Conservation (phyloP, 2,888 invertebrate species). For the Trachelus stipa region DNA sequence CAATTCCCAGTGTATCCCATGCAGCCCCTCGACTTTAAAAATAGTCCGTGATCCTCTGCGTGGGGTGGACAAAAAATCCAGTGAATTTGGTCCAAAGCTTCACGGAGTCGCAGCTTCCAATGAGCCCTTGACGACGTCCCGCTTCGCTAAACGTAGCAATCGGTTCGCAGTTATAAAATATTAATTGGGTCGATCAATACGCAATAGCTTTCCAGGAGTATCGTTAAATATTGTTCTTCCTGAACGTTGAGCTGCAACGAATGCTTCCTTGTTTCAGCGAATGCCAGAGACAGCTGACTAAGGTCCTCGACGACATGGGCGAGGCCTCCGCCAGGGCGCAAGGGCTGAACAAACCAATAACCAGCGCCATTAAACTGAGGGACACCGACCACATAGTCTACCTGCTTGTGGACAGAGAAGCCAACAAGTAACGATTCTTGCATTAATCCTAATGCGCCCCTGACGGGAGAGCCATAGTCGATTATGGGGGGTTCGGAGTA, state of each 20-base stretch:
- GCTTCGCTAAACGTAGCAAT: too few species aligned
- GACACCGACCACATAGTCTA: slow-evolving; percentile 72
- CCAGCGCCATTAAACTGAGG: slow-evolving; percentile 76
- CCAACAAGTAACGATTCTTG: slow-evolving; percentile 70
- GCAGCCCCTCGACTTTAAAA: background rate
- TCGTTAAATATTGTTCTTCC: background rate
- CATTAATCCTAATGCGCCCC: background rate
- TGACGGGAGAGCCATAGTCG: background rate
- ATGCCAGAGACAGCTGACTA: slow-evolving; percentile 72
- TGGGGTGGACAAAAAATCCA: background rate
- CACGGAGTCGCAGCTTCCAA: background rate
- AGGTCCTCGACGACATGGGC: slow-evolving; percentile 78
- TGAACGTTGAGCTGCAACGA: background rate
- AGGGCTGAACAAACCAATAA: slow-evolving; percentile 79
- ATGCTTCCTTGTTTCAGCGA: slow-evolving; percentile 67
- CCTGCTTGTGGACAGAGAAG: slow-evolving; percentile 69
- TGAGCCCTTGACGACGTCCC: background rate
- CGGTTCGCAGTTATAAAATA: background rate
- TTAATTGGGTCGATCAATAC: background rate
- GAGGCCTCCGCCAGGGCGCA: slow-evolving; percentile 80
- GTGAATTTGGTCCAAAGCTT: background rate
- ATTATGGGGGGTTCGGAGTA: background rate
- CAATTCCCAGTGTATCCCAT: background rate
- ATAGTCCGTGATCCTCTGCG: background rate
- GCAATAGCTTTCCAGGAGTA: background rate